Percentiles rank a stretch among this genome's conserved stretches.
phyloP scores from a whole-genome alignment of 1,140 invertebrate species.

The Arion vulgaris region DNA sequence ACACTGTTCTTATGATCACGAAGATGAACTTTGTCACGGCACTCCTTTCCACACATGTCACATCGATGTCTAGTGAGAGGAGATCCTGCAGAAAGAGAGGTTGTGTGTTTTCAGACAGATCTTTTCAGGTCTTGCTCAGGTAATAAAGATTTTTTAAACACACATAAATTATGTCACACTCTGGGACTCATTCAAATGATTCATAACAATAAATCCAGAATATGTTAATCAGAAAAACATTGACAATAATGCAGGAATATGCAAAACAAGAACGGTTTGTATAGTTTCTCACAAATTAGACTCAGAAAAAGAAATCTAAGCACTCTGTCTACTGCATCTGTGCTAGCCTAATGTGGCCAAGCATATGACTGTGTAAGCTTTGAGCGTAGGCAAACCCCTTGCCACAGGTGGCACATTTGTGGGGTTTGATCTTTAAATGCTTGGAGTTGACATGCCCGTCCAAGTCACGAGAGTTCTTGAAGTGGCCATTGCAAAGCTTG shows the following conservation, averaged over 20 bases:
- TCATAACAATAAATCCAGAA: no score
- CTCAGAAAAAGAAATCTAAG: no score
- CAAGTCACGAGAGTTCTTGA: slow-evolving; percentile 33
- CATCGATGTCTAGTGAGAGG: slow-evolving; percentile 14
- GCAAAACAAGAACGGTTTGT: no score
- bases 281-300: no score
- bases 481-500: slow-evolving; percentile 23
- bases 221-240: no score
- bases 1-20: slow-evolving; percentile 41
- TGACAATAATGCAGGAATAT: no score
- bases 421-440: slow-evolving; percentile 31
- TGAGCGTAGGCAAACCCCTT: slow-evolving; percentile 32
- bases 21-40: slow-evolving; percentile 30
- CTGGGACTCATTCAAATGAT: no score
- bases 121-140: not conserved
- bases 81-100: slow-evolving; percentile 25
- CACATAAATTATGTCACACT: no score
- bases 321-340: not conserved
- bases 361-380: slow-evolving; percentile 32
- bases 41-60: slow-evolving; percentile 30
- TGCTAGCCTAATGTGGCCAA: not conserved
- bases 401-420: slow-evolving; percentile 16
- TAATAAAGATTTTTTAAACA: not conserved
- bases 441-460: slow-evolving; percentile 24
- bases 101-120: not conserved